Conservation (phyloP, 2,797 vertebrate species). For the Salarias fasciatus region DNA sequence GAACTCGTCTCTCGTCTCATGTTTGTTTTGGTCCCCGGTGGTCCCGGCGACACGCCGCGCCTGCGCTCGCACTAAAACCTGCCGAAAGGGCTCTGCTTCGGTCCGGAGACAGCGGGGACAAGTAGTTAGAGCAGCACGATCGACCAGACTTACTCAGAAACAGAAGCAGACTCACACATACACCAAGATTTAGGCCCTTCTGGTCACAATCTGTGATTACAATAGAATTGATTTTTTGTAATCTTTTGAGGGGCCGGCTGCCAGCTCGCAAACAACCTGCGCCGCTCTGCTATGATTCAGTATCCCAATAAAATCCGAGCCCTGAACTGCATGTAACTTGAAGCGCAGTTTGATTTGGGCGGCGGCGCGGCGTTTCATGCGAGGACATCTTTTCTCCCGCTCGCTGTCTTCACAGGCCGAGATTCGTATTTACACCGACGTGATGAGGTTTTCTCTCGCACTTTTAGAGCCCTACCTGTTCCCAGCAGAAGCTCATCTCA, state of each 20-base stretch:
- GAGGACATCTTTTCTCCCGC: constrained; percentile 9
- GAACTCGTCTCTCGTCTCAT: constrained; percentile 50
- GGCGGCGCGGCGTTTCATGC: constrained; percentile 46
- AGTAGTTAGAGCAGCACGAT: constrained; percentile 36
- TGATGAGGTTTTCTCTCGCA: constrained; percentile 63
- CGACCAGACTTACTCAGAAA: constrained; percentile 5
- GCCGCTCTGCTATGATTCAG: constrained; percentile 62
- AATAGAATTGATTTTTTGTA: constrained; percentile 70
- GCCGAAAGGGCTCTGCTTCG: constrained; percentile 41
- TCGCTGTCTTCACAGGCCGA: constrained; percentile 43
- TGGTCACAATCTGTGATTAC: constrained; percentile 62
- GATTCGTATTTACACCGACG: constrained; percentile 62
- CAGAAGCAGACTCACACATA: constrained; percentile 2
- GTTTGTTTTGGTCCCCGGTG: constrained; percentile 58
- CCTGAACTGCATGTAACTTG: constrained; percentile 34
- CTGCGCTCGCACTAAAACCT: constrained; percentile 52
- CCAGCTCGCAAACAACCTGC: constrained; percentile 54
- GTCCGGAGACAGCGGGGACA: constrained; percentile 40
- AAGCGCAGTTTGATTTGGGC: constrained; percentile 24
- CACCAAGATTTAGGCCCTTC: constrained; percentile 49
- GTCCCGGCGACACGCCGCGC: constrained; percentile 34
- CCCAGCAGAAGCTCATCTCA: constrained; percentile 58
- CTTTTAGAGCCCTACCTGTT: constrained; percentile 49
- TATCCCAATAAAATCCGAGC: constrained; percentile 51
- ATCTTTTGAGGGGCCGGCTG: constrained; percentile 61